Base-by-base conservation (phyloP, 23 tunicate genomes). In the Ascidia mentula region DNA sequence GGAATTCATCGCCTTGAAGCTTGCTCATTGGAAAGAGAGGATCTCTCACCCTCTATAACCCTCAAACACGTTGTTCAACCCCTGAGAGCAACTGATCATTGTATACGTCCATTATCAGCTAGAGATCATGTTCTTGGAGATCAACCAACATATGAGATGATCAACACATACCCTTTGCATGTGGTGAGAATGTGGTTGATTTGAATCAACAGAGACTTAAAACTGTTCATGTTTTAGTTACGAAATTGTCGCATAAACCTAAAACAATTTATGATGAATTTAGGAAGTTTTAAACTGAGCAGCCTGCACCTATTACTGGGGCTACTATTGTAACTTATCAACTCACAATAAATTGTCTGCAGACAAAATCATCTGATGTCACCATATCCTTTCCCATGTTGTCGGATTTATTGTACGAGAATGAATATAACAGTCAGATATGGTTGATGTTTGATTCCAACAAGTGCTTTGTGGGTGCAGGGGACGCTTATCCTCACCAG, bases 401-500 rank as follows among this genome's bases (percentile, higher is more conserved):
- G 69, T 83, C 86, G 33, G 98, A 93, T 76, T 74, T 93, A 18
- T 46, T 93, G 12, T 93, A 93, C 45, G 98, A 93, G 60, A 93
- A 77, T 38, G 93, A 88, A 40, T 93, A 88, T 87, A 75, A 73
- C 77, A 84, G 98, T 61, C 98, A 93, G 69, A 33, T 93, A 13
- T 93, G 98, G 98, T 26, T 84, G 81, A 37, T 93, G 70, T 93
- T 35, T 53, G 83, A 88, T 71, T 30, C 45, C 72, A 84, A 88
- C 75, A 93, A 93, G 77, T 39, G 40, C 34, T 80, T 85, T 34
- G 36, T 88, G 39, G 92, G 79, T 22, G 89, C 88, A 20, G 98
- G 98, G 59, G 98, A 93, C 40, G 93, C 98, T 26, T 93, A 93
- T 46, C 98, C 98, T 17, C 74, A 88, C 31, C 98, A 93, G 86